Percentiles rank a stretch among this genome's conserved stretches.
phyloP scores from a whole-genome alignment of 2,113 vertebrate species.

The Bufo gargarizans region DNA sequence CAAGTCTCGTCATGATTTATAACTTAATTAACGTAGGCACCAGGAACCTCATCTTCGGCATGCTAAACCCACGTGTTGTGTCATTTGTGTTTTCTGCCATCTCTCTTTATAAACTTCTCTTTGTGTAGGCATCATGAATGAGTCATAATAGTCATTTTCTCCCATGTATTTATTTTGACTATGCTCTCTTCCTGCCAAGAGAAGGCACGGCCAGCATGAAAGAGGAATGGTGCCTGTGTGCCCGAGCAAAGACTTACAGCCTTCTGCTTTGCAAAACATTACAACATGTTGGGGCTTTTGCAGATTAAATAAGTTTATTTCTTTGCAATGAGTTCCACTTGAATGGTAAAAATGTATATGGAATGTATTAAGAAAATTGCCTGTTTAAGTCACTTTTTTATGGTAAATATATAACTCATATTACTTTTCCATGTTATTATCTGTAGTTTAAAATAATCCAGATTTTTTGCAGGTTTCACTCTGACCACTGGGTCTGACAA shows the following conservation, averaged over 20 bases:
- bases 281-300: conserved; percentile 6
- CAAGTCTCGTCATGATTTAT: conserved; percentile 24
- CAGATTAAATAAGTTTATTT: background rate
- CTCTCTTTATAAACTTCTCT: conserved; percentile 34
- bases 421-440: too few species aligned
- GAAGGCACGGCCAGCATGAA: conserved; percentile 21
- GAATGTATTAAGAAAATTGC: too few species aligned
- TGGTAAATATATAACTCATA: too few species aligned
- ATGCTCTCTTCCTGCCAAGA: conserved; percentile 34
- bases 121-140: conserved; percentile 38
- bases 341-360: background rate
- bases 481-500: too few species aligned
- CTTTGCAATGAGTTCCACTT: background rate
- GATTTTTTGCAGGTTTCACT: too few species aligned
- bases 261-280: background rate
- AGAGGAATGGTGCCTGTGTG: conserved; percentile 24
- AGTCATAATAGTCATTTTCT: conserved; percentile 47
- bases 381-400: too few species aligned
- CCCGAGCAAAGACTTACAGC: background rate
- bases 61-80: conserved; percentile 14
- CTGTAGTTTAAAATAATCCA: too few species aligned
- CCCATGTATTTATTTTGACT: conserved; percentile 44
- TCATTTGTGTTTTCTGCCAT: conserved; percentile 47
- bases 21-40: conserved; percentile 39
- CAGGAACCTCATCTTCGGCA: conserved; percentile 33